Conservation (phyloP, 2,113 vertebrate species). For the Mustela nigripes region DNA sequence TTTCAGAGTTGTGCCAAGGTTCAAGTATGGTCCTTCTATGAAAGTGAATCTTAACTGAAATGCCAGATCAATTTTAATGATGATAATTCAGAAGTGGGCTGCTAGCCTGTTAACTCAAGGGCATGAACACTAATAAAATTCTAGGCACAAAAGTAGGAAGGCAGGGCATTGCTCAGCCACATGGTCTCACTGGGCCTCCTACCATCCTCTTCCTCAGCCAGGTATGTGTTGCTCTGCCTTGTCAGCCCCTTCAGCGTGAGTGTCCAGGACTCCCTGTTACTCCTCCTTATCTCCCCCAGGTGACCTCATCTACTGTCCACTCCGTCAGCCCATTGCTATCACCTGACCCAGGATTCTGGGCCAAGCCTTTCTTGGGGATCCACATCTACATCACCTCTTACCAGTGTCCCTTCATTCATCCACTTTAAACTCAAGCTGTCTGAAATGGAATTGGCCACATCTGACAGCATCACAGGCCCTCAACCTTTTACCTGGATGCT, state of each 20-base stretch:
- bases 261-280: background rate
- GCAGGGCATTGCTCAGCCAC: background rate
- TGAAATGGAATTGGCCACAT: background rate
- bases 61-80: background rate
- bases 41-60: background rate
- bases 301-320: background rate
- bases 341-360: background rate
- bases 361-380: background rate
- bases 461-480: background rate
- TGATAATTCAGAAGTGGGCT: background rate
- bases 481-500: background rate
- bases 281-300: background rate
- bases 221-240: background rate
- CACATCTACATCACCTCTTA: background rate
- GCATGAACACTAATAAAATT: background rate
- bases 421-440: background rate
- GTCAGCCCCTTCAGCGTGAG: background rate
- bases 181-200: background rate
- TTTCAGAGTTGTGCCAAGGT: background rate
- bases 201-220: background rate
- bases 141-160: background rate
- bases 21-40: background rate
- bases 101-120: background rate
- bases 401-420: too few species aligned
- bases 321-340: background rate